A percentile compares a stretch with the other conserved stretches of the same genome.
Evolutionary conservation across 2,797 vertebrate genomes (phyloP).

Genomic region (Eulemur coronatus): DNA sequence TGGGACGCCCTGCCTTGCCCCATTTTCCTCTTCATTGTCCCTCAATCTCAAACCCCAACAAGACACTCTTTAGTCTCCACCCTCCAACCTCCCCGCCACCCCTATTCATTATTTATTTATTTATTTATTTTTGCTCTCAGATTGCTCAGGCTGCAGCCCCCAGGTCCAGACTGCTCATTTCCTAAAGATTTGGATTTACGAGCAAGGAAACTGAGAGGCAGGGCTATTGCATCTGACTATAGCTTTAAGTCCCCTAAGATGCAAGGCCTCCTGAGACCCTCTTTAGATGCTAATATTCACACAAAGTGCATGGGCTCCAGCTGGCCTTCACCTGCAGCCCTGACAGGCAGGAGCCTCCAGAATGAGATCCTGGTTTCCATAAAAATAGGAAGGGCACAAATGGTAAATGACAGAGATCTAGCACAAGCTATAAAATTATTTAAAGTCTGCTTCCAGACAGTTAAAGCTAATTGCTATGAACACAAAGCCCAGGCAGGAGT

Average conservation of each 20-base stretch:
- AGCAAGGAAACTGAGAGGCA: neutral
- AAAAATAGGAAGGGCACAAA: slow-evolving; percentile 65
- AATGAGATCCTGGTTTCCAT: slow-evolving; percentile 73
- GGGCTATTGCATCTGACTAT: slow-evolving; percentile 2
- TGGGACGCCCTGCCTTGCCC: neutral
- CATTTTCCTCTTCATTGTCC: neutral
- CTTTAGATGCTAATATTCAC: slow-evolving; percentile 76
- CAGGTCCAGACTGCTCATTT: neutral
- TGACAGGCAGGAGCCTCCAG: slow-evolving; percentile 34
- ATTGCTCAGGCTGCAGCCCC: slow-evolving; percentile 25
- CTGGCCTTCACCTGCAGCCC: slow-evolving; percentile 81
- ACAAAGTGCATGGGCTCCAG: slow-evolving; percentile 63
- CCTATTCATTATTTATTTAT: neutral
- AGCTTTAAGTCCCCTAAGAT: slow-evolving; percentile 34
- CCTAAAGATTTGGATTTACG: neutral
- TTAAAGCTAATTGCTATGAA: slow-evolving; percentile 71
- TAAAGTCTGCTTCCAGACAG: slow-evolving; percentile 67
- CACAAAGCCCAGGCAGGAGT: slow-evolving; percentile 49
- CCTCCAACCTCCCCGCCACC: neutral
- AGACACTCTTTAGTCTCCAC: neutral
- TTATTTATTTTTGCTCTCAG: neutral
- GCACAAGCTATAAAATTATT: slow-evolving; percentile 70
- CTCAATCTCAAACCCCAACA: neutral
- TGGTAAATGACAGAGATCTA: slow-evolving; percentile 66
- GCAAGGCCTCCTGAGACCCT: neutral